Evolutionary conservation across 2,113 vertebrate genomes (phyloP), one percentile per base, ranked within the genome.

Genomic region (Pelecanoides urinatrix): DNA sequence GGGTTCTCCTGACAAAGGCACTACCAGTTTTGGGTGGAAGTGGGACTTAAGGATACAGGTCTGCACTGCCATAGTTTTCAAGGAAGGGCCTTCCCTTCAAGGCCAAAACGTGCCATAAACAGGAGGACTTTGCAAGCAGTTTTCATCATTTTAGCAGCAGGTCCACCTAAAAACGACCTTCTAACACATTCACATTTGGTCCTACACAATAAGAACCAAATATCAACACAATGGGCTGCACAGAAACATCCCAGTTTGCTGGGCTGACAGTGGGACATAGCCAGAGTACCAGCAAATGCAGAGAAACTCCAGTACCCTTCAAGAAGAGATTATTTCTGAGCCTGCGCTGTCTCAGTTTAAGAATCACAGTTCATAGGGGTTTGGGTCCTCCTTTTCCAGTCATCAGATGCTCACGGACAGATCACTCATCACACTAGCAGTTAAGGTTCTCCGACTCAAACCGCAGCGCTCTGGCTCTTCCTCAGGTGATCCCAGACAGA

Each of bases 1-100:
- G 16, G 55, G 10, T 34, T 87, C 79, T 89, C 66, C 84, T 17
- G 30, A 74, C 72, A 77, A 92, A 95, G 94, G 91, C 94, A 91
- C 95, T 65, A 42, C 63, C 78, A 93, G 44, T 42, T 42, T 67
- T 1, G 42, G 61, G 67, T 25, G 68, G 34, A 29, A 74, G 2
- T 9, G 56, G 89, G 77, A 72, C 66, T 84, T 30, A 5, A 55
- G 76, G 59, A 62, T 1, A 22, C 38, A 49, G 47, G 12, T 18
- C 70, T 44, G 75, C 53, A 13, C 71, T 27, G 66, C 68, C 72
- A 6, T 7, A 6, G 8, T 11, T 78, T 55, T 11, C 36, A 71
- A 59, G 47, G 49, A 68, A 30, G 19, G 45, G 65, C 47, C 16
- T 23, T 34, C 49, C 56, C 65, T n/a, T n/a, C n/a, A 3, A 38